Evolutionary conservation across 2,797 vertebrate species (phyloP).

Genomic region (Oreonectes daqikongensis): DNA sequence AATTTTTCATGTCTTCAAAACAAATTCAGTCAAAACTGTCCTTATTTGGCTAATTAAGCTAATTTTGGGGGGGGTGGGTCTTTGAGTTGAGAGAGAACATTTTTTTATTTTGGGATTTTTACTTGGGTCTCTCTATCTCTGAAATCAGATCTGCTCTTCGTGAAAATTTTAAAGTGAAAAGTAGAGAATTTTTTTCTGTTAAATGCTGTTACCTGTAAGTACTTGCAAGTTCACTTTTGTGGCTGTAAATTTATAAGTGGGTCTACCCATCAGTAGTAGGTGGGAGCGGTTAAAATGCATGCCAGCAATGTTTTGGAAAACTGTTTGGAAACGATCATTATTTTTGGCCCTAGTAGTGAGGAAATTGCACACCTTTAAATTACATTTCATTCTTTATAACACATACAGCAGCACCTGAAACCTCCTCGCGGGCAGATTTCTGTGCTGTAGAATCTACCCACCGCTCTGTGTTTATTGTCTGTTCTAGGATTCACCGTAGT

Average conservation of each 20-base stretch:
- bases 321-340: not conserved
- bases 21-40: conserved; percentile 32
- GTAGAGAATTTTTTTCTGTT: too few relatives aligned
- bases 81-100: not conserved
- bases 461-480: conserved; percentile 61
- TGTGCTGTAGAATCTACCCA: conserved; percentile 53
- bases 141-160: too few relatives aligned
- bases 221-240: too few relatives aligned
- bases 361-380: conserved; percentile 5
- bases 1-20: conserved; percentile 32
- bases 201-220: too few relatives aligned
- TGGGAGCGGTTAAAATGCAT: not conserved
- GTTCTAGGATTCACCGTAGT: conserved; percentile 89
- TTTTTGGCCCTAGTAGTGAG: not conserved
- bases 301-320: not conserved
- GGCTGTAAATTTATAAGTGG: not conserved
- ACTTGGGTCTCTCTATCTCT: not conserved
- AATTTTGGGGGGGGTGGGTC: not conserved
- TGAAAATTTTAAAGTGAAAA: too few relatives aligned
- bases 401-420: conserved; percentile 19
- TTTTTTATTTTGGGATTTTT: not conserved
- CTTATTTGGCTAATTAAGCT: conserved; percentile 20
- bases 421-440: conserved; percentile 52
- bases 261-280: not conserved
- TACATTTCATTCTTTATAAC: not conserved